phyloP scores from a whole-genome alignment of 2,888 invertebrate species.

The Oxystoma pomonae region DNA sequence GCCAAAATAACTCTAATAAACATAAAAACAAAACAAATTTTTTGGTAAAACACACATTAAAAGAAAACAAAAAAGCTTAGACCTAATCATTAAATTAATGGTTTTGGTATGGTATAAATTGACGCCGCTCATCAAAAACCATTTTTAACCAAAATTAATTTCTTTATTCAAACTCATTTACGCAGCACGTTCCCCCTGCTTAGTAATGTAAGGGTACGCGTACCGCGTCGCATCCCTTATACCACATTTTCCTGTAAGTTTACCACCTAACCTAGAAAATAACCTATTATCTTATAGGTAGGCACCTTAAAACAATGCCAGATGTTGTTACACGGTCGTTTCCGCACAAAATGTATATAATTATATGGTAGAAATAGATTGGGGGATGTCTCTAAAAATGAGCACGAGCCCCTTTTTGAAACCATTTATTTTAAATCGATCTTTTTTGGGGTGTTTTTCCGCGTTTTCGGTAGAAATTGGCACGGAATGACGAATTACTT shows the following conservation, averaged over 20 bases:
- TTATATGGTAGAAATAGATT: constrained; percentile 27
- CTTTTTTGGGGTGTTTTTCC: neutral
- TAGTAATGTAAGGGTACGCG: neutral
- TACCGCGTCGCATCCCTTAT: neutral
- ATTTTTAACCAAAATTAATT: neutral
- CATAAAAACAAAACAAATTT: too few species aligned
- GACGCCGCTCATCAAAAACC: too few species aligned
- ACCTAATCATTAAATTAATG: too few species aligned
- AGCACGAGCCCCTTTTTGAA: neutral
- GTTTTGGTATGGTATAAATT: too few species aligned
- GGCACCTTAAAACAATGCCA: constrained; percentile 34
- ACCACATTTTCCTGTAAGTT: neutral
- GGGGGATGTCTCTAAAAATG: neutral
- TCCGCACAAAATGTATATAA: constrained; percentile 39
- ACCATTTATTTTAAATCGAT: neutral
- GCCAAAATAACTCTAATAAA: too few species aligned
- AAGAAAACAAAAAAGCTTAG: too few species aligned
- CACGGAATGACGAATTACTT: neutral
- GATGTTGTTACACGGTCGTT: constrained; percentile 31
- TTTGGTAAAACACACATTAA: too few species aligned
- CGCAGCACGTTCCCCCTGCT: neutral
- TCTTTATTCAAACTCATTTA: neutral
- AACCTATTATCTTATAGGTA: too few species aligned
- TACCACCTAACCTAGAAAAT: too few species aligned
- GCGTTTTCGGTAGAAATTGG: neutral